Percentiles rank a stretch among this genome's conserved stretches.
phyloP scores from a whole-genome alignment of 2,797 vertebrate species.

The Alauda arvensis region DNA sequence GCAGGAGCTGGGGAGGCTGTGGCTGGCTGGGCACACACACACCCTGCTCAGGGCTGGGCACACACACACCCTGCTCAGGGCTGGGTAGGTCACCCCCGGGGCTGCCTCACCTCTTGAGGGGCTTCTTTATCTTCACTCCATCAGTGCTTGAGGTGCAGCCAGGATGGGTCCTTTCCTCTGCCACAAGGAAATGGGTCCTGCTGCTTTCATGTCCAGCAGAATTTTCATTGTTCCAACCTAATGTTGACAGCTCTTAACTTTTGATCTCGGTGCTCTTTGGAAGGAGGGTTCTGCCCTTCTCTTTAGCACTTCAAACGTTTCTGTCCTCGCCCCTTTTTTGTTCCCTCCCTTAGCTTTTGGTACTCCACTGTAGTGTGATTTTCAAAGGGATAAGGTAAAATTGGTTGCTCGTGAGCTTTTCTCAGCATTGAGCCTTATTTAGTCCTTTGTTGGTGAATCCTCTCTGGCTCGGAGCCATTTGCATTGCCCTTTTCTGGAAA shows the following conservation, averaged over 20 bases:
- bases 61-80: neutral
- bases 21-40: neutral
- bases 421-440: neutral
- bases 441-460: neutral
- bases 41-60: accelerated
- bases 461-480: neutral
- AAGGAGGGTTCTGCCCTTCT: neutral
- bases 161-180: neutral
- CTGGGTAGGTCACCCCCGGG: neutral
- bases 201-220: neutral
- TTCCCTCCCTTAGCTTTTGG: neutral
- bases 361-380: neutral
- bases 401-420: neutral
- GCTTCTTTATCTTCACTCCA: neutral
- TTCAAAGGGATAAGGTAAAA: neutral
- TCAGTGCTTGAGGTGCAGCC: neutral
- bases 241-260: neutral
- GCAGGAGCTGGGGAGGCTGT: neutral
- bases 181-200: neutral
- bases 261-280: neutral
- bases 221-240: neutral
- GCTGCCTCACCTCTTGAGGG: neutral
- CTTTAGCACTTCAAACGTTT: neutral
- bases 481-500: neutral
- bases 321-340: neutral